Conservation (phyloP, 1,140 invertebrate genomes). For the Brachionus plicatilis region DNA sequence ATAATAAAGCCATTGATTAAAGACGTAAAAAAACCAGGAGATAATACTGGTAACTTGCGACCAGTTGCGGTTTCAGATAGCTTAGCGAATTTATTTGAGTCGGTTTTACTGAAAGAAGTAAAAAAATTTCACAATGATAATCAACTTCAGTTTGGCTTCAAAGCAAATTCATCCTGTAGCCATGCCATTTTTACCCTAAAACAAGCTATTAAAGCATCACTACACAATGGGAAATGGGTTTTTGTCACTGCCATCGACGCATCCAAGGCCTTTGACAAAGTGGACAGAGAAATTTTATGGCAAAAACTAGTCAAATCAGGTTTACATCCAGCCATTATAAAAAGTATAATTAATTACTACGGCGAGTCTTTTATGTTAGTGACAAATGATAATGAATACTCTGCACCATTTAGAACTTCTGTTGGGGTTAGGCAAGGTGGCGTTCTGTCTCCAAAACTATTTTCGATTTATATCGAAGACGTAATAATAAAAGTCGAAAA, state of each 20-base stretch:
- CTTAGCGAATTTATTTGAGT: too few species aligned
- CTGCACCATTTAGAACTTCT: not conserved
- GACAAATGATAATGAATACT: not conserved
- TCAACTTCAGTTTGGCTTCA: not conserved
- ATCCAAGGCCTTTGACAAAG: not conserved
- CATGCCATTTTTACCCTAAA: not conserved
- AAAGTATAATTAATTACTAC: not conserved
- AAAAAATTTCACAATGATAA: not conserved
- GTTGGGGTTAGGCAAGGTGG: not conserved
- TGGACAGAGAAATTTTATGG: not conserved
- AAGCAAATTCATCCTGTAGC: not conserved
- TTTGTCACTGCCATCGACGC: not conserved
- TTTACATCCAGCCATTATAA: not conserved
- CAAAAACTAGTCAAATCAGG: not conserved
- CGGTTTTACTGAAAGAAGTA: not conserved
- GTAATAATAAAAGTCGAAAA: not conserved
- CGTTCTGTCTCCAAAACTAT: not conserved
- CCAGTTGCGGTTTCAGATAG: not conserved
- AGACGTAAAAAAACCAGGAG: not conserved
- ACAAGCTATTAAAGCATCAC: not conserved
- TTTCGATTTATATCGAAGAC: not conserved
- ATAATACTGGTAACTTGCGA: not conserved
- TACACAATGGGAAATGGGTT: not conserved
- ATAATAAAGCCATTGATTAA: not conserved
- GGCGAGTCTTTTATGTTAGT: not conserved